Evolutionary conservation across 2,888 invertebrate species (phyloP).

Genomic region (Pachycephus smyrnensis): DNA sequence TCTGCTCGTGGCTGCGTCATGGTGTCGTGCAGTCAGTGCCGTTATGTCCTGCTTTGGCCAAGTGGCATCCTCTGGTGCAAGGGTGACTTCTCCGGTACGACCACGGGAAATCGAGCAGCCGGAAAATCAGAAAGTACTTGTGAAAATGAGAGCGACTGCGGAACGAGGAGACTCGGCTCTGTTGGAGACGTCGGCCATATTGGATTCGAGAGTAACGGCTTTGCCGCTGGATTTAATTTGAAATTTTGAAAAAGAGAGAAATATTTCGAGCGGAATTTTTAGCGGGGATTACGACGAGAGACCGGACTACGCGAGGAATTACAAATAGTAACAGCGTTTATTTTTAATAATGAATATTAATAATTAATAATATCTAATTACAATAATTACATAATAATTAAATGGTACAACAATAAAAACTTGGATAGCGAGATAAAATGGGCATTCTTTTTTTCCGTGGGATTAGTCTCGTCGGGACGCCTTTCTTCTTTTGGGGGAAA

Average conservation of each 20-base stretch:
- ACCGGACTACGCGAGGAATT: slow-evolving; percentile 19
- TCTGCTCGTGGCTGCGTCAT: slow-evolving; percentile 63
- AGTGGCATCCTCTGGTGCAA: slow-evolving; percentile 16
- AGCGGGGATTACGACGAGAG: too few species aligned
- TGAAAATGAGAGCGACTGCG: slow-evolving; percentile 33
- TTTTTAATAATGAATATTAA: slow-evolving; percentile 62
- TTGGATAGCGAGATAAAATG: slow-evolving; percentile 54
- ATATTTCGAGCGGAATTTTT: too few species aligned
- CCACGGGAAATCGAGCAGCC: slow-evolving; percentile 12
- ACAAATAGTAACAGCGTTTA: slow-evolving; percentile 67
- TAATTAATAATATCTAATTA: slow-evolving; percentile 64
- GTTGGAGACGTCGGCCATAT: slow-evolving; percentile 33
- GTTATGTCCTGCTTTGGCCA: slow-evolving; percentile 36
- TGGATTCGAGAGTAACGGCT: slow-evolving; percentile 33
- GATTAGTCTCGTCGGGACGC: slow-evolving; percentile 22
- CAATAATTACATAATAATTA: slow-evolving; percentile 65
- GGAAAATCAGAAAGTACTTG: slow-evolving; percentile 51
- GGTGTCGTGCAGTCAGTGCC: slow-evolving; percentile 56
- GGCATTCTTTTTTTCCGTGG: slow-evolving; percentile 30
- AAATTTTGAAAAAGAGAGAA: too few species aligned
- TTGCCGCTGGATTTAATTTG: too few species aligned
- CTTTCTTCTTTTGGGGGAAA: not conserved
- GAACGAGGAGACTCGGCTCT: too few species aligned
- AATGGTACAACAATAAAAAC: slow-evolving; percentile 64
- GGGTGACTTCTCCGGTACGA: slow-evolving; percentile 29